Evolutionary conservation across 2,113 vertebrate species (phyloP), one percentile per base, ranked within the genome.

Genomic region (Vidua chalybeata): DNA sequence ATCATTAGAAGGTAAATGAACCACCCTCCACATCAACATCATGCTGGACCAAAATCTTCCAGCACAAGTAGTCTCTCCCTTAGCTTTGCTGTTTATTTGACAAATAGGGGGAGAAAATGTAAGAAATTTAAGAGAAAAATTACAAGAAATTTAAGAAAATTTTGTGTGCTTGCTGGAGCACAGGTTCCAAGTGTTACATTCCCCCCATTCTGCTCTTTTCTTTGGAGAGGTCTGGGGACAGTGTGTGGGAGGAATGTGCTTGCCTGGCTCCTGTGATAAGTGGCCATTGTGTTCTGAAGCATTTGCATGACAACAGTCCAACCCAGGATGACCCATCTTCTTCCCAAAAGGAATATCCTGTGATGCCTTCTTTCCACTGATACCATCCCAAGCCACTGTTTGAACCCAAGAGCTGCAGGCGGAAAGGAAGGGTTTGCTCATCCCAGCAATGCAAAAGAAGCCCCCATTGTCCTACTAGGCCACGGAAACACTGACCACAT

Each of bases 261-360:
- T 89, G 83, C 82, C 86, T 89, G 79, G 48, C 71, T 76, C 81
- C 81, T 81, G 56, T 83, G 93, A 93, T 71, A 95, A 87, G 95
- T 61, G 85, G 87, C 91, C 89, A 97, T 93, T 96, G 68, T 91
- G 78, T 92, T 93, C 56, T 81, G 83, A 91, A 62, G 31, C 56
- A 96, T 97, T 96, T 97, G 96, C 96, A 97, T 97, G 92, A 93
- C 93, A 98, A 91, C 56, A 72, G 63, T n/a, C 86, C 85, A 93
- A 61, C 84, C 87, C 94, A 69, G 79, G 56, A 83, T 75, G 68
- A 89, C 62, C 94, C 68, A 94, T 90, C 75, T 86, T 97, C 96
- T 95, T 96, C 94, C 90, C 92, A 87, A 93, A 76, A 67, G 61
- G 84, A 92, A 90, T 24, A 92, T 94, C 92, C 96, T 96, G 82